Conservation (phyloP, 2,113 vertebrate species). For the Paradoxurus hermaphroditus region DNA sequence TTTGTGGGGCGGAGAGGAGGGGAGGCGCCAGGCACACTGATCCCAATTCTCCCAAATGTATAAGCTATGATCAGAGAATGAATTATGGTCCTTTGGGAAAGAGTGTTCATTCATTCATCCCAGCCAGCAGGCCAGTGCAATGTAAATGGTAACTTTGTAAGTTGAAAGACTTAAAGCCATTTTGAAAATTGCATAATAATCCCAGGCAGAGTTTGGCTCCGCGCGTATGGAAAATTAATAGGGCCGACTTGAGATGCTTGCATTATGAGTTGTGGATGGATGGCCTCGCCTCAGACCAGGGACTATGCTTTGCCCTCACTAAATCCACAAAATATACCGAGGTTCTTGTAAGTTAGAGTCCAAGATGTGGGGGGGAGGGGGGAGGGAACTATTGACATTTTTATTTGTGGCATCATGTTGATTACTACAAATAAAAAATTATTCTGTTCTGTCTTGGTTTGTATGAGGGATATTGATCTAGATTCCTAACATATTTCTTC, state of each 20-base stretch:
- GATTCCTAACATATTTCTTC: slow-evolving; percentile 51
- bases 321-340: slow-evolving; percentile 61
- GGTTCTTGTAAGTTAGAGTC: slow-evolving; percentile 38
- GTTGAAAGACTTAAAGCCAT: slow-evolving; percentile 73
- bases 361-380: neutral
- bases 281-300: slow-evolving; percentile 32
- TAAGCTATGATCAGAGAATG: slow-evolving; percentile 74
- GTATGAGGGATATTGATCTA: slow-evolving; percentile 59
- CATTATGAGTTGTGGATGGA: slow-evolving; percentile 62
- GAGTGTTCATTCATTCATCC: slow-evolving; percentile 75
- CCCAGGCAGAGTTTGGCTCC: slow-evolving; percentile 66
- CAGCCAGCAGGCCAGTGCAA: slow-evolving; percentile 65
- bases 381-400: neutral
- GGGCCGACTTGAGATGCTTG: slow-evolving; percentile 58
- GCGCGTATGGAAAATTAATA: slow-evolving; percentile 68
- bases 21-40: slow-evolving; percentile 73
- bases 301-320: slow-evolving; percentile 38
- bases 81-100: slow-evolving; percentile 74
- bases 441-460: slow-evolving; percentile 47
- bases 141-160: slow-evolving; percentile 78
- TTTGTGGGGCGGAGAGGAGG: slow-evolving; percentile 66
- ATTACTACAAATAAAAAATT: slow-evolving; percentile 64
- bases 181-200: slow-evolving; percentile 77
- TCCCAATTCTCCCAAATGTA: slow-evolving; percentile 73
- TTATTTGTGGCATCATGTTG: slow-evolving; percentile 59